Evolutionary conservation across 2,888 invertebrate species (phyloP).

Genomic region (Athalia circularis): DNA sequence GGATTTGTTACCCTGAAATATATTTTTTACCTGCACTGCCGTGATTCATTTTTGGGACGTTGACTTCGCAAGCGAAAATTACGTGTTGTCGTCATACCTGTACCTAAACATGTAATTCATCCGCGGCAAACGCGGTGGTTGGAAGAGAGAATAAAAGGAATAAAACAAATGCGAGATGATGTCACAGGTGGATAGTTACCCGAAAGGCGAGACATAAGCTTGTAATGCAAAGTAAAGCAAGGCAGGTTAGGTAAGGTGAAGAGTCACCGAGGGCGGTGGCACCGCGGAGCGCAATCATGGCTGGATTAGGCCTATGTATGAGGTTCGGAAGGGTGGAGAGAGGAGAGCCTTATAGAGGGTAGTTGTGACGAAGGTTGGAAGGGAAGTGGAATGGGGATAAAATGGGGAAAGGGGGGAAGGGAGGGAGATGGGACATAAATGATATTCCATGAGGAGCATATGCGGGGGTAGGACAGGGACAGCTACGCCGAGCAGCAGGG

Average conservation of each 20-base stretch:
- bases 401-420: background rate
- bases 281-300: conserved; percentile 67
- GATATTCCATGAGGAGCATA: conserved; percentile 73
- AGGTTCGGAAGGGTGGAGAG: conserved; percentile 48
- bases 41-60: no score
- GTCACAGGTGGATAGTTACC: no score
- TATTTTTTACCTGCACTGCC: no score
- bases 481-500: conserved; percentile 64
- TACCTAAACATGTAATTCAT: no score
- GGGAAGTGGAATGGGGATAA: conserved; percentile 12
- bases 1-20: no score
- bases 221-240: background rate
- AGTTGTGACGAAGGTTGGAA: conserved; percentile 30
- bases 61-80: no score
- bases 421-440: conserved; percentile 68
- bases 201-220: no score
- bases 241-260: conserved; percentile 28
- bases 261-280: conserved; percentile 49
- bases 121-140: no score
- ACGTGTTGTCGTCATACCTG: no score
- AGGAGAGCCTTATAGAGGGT: conserved; percentile 4
- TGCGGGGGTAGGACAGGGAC: conserved; percentile 62
- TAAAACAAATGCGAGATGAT: no score
- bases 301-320: conserved; percentile 69
- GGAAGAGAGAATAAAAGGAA: no score